Evolutionary conservation across 2,888 invertebrate genomes (phyloP).

Genomic region (Tenthredo mesomela): DNA sequence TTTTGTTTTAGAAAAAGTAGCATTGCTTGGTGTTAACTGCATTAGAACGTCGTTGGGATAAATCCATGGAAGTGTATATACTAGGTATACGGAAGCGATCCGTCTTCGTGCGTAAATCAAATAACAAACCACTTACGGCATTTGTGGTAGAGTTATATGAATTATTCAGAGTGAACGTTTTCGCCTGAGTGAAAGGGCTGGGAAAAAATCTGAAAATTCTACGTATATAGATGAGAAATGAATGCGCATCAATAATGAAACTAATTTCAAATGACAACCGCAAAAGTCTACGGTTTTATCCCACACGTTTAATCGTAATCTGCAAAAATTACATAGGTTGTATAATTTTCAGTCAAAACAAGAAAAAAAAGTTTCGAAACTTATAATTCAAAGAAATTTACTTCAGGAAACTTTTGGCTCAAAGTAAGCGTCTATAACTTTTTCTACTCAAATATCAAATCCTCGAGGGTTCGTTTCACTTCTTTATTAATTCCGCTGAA

Average conservation of each 20-base stretch:
- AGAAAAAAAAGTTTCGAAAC: not conserved
- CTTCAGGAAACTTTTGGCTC: not conserved
- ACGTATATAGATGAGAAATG: not conserved
- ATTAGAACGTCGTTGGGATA: not conserved
- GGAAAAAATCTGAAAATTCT: not conserved
- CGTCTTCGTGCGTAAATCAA: constrained; percentile 28
- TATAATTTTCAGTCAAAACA: not conserved
- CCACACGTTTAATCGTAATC: no score
- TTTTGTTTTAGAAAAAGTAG: not conserved
- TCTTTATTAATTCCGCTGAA: not conserved
- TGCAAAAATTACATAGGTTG: not conserved
- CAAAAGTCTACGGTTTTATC: not conserved
- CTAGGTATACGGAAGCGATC: not conserved
- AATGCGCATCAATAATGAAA: not conserved
- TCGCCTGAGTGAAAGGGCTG: not conserved
- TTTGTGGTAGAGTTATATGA: not conserved
- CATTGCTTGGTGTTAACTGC: not conserved
- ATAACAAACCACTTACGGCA: constrained; percentile 7
- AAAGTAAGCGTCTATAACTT: not conserved
- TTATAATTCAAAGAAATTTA: not conserved
- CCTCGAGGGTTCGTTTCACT: not conserved
- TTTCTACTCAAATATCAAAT: not conserved
- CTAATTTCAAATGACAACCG: not conserved
- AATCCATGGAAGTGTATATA: not conserved
- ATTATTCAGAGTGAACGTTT: constrained; percentile 35